These are phyloP conservation scores for Petroica traversi DNA, from an alignment of 2,113 vertebrate species.

Conservation along the genomic window DNA sequence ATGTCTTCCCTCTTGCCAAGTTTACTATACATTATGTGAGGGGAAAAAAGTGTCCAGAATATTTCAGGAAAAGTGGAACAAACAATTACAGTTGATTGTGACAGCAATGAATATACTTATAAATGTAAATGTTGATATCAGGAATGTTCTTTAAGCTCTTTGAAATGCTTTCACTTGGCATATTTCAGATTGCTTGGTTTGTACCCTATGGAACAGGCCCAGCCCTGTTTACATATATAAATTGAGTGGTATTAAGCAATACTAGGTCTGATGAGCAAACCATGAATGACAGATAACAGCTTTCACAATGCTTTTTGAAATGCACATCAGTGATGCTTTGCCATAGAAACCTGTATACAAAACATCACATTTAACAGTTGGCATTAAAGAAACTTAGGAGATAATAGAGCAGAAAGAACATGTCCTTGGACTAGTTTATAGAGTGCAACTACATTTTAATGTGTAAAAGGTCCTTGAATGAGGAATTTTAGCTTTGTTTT, in stretches of 20 bases:
- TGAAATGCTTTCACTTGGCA: not conserved
- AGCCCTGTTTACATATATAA: not conserved
- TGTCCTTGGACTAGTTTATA: not conserved
- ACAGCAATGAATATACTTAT: not conserved
- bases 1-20: constrained; percentile 6
- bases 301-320: not conserved
- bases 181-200: not conserved
- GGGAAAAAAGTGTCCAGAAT: not conserved
- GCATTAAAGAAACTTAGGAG: not conserved
- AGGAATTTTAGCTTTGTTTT: not conserved
- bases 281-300: not conserved
- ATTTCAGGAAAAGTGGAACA: not conserved
- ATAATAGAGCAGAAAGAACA: not conserved
- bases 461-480: not conserved
- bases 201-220: not conserved
- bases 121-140: not conserved
- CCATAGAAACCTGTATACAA: not conserved
- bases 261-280: not conserved
- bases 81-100: not conserved
- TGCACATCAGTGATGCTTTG: not conserved
- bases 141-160: not conserved
- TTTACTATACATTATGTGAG: not conserved
- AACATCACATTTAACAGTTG: not conserved
- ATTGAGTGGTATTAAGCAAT: not conserved
- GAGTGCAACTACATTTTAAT: not conserved